These are phyloP conservation scores for Sympetrum striolatum DNA, from an alignment of 2,888 invertebrate genomes.

Conservation along the genomic window DNA sequence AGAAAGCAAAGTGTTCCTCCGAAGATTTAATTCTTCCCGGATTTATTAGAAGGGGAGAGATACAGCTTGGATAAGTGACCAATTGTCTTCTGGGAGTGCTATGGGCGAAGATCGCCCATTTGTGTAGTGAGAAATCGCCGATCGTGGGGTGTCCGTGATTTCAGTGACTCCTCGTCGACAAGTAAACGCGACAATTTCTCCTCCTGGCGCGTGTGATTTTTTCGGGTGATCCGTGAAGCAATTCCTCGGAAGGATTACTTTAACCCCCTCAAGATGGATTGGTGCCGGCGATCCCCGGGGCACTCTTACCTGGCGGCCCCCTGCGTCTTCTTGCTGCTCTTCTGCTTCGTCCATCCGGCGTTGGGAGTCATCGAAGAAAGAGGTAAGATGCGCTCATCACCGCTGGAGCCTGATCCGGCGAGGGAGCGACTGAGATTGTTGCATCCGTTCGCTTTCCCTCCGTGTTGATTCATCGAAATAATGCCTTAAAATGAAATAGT, in stretches of 20 bases:
- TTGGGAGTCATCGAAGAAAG: slow-evolving; percentile 27
- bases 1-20: background rate
- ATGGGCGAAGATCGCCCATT: background rate
- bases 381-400: background rate
- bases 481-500: too few relatives aligned
- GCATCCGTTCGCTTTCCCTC: background rate
- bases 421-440: background rate
- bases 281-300: background rate
- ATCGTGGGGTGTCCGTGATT: background rate
- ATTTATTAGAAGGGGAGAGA: background rate
- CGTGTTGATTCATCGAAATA: too few relatives aligned
- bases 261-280: slow-evolving; percentile 6
- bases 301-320: background rate
- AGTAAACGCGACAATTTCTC: background rate
- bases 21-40: background rate
- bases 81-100: background rate
- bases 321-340: background rate
- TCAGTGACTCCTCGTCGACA: background rate
- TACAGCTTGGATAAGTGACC: background rate
- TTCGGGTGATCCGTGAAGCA: background rate
- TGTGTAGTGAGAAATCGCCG: background rate
- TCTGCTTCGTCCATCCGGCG: background rate
- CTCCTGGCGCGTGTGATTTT: background rate
- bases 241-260: background rate
- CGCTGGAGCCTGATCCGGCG: background rate